Evolutionary conservation across 37 sponge, comb jelly and placozoan genomes (phyloP).

Genomic region (Diacarnus erythraeanus): DNA sequence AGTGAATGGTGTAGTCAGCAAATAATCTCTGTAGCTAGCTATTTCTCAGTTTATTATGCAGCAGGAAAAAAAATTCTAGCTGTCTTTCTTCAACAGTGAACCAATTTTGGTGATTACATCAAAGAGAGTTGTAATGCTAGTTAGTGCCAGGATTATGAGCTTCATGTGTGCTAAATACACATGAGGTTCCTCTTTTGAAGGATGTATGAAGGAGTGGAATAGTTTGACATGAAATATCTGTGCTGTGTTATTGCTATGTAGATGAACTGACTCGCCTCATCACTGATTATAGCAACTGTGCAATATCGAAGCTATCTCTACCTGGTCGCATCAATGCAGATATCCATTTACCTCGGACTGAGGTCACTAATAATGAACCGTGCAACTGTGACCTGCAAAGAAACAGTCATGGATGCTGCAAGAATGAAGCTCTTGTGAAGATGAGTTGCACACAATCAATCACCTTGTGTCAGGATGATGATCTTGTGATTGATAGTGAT

Average conservation of each 20-base stretch:
- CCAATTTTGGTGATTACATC: too few species aligned
- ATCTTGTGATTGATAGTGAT: too few species aligned
- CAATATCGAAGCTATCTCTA: not conserved
- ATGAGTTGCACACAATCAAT: too few species aligned
- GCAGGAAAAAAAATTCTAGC: too few species aligned
- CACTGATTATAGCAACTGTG: not conserved
- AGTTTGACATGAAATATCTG: not conserved
- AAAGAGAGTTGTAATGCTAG: too few species aligned
- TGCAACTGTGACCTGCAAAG: too few species aligned
- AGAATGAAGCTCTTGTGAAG: not conserved
- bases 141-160: too few species aligned
- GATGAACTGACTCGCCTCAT: not conserved
- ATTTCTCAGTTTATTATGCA: too few species aligned
- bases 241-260: not conserved
- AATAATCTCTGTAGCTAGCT: too few species aligned
- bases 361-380: not conserved
- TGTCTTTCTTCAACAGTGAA: too few species aligned
- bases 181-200: not conserved
- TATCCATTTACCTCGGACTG: not conserved
- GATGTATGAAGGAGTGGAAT: not conserved
- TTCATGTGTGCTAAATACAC: not conserved
- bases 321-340: not conserved
- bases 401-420: not conserved
- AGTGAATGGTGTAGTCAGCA: too few species aligned
- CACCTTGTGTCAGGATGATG: too few species aligned